Evolutionary conservation across 2,113 vertebrate species (phyloP), one percentile per base, ranked within the genome.

Genomic region (Planiliza haematocheilus): DNA sequence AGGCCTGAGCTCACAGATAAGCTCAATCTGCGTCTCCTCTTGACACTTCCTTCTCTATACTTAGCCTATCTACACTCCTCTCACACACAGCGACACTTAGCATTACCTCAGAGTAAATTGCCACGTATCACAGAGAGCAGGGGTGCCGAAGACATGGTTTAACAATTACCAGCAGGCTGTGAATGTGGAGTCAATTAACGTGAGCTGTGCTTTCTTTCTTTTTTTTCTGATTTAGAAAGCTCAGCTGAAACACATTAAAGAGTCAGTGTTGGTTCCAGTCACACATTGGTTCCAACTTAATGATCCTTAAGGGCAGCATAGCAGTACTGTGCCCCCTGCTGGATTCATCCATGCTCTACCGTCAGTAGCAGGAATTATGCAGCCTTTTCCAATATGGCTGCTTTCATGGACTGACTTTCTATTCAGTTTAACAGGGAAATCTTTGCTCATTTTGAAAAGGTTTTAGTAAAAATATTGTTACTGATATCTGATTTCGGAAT

Each of bases 1-100:
- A 86, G 85, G 90, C 87, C 90, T 92, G 91, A 93, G 89, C 87
- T 78, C 82, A 50, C 83, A 91, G 91, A 93, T 94, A 92, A 94
- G 84, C 73, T 73, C 79, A 66, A 78, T 86, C 83, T 84, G 85
- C 63, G 87, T 88, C 88, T 86, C 85, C 72, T 90, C 88, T 69
- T 90, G 87, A 89, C 86, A 86, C 74, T 65, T 78, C 71, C 74
- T 80, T 77, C 81, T 86, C 81, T 52, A 59, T 67, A 78, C 68
- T 72, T 75, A 57, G 55, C 59, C 69, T 74, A 76, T 80, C 70
- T 84, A 16, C 72, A 56, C 67, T 61, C 52, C 45, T 70, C 80
- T 81, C 77, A 56, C 78, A 74, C 78, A 61, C 39, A 62, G 46
- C 30, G 34, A 49, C 82, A 81, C 80, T 77, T 49, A 49, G 81